Percentiles rank a stretch among this genome's conserved stretches.
phyloP scores from a whole-genome alignment of 2,113 vertebrate genomes.

The Ceyx melanurus region DNA sequence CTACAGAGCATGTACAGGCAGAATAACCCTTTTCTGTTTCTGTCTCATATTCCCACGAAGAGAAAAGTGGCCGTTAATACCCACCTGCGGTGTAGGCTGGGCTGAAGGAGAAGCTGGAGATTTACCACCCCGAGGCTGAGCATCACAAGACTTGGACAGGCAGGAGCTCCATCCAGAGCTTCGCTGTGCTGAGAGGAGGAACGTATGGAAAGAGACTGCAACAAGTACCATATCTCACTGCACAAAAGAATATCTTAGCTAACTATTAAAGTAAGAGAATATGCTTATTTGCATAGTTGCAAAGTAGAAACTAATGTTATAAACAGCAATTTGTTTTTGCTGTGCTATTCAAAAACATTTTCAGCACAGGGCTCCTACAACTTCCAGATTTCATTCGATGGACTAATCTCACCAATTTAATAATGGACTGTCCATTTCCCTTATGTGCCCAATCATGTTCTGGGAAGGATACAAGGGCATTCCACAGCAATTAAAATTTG shows the following conservation, averaged over 20 bases:
- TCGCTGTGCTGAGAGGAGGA: neutral
- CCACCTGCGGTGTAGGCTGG: neutral
- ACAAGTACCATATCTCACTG: neutral
- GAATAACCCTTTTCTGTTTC: neutral
- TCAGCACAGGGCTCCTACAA: neutral
- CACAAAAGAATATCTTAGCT: neutral
- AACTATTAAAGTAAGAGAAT: neutral
- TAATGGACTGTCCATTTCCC: neutral
- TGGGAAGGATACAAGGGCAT: neutral
- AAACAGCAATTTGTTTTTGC: neutral
- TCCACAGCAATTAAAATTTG: neutral
- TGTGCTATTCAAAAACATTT: neutral
- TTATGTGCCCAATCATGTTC: neutral
- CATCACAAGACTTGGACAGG: neutral
- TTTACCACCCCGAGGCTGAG: neutral
- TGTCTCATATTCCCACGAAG: neutral
- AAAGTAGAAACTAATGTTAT: neutral
- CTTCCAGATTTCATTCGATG: neutral
- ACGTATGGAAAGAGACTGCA: neutral
- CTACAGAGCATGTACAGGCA: accelerated
- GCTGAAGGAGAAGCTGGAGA: neutral
- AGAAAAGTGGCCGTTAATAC: too few species aligned
- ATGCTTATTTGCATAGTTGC: too few species aligned
- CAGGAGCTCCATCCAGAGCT: too few species aligned
- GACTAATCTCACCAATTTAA: neutral